Evolutionary conservation across 1,140 invertebrate genomes (phyloP), one percentile per base, ranked within the genome.

Genomic region (Calliopsis andreniformis): DNA sequence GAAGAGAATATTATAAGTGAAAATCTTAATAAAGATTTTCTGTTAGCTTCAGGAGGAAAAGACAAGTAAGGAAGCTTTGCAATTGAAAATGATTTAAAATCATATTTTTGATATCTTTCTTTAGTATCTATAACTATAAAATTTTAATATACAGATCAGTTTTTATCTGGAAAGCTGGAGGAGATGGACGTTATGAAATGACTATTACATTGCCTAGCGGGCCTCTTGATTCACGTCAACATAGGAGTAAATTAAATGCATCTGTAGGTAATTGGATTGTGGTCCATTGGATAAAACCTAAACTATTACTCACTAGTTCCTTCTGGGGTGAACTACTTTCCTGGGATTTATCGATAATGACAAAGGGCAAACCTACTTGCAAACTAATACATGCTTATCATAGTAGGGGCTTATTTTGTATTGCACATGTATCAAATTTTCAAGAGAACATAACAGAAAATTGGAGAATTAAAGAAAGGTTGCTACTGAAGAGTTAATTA

Each of bases 91-190:
- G 30, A 59, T 28, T 71, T 5, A 53, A 47, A 69, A 49, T 43
- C 58, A 32, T 35, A 56, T 43, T 66, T 49, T 35, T 62, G 6
- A 77, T 25, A 10, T 25, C 35, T 39, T 4, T 68, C n/a, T 49
- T 30, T 55, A 76, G 66, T 62, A 61, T 64, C 28, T 67, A 39
- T 23, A 0, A 53, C 45, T 71, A 4, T 32, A 56, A 39, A 66
- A 59, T 56, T 47, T 16, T 43, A 61, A 23, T 45, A 0, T 43
- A 16, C 8, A 92, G 90, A 63, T 86, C 76, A 20, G 89, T 94
- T 78, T 94, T 88, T 83, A 92, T 95, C 58, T 94, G 94, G 93
- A 88, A 90, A 82, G 92, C 93, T 42, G 93, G 92, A 42, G 89
- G 88, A 47, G 93, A 94, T 89, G 93, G 93, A 12, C 85, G 92